Base-by-base conservation (phyloP, 2,888 invertebrate species). In the Dryobota labecula region DNA sequence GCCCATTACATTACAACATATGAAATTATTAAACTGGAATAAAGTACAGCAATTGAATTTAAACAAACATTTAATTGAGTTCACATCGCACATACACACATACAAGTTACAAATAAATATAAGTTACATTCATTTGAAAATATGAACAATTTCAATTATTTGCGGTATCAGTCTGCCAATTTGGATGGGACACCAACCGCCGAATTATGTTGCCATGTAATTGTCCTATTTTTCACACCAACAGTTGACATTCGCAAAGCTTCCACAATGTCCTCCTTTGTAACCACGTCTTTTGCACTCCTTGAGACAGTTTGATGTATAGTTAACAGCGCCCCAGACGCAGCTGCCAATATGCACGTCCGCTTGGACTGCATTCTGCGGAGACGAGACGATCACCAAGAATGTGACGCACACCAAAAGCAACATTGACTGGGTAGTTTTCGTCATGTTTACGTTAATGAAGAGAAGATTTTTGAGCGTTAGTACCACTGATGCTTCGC, bases 241-340 rank as follows among this genome's bases (percentile, higher is more conserved):
- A 76, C 76, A 78, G n/a, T 78, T 78, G 18, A 80, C 80, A 51
- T 84, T 84, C 1, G 80, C 78, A 54, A 85, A 83, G 70, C 85
- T 85, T 13, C 84, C 87, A 38, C 87, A 87, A 24, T 88, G 87
- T 0, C 87, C 87, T 8, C 87, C 88, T n/a, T 67, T 76, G 76
- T 75, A 76, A 0, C 84, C 84, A 11, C 86, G 82, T 7, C 88
- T 57, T 58, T 84, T 83, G 78, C 88, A 88, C 62, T 88, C 88
- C 0, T 43, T 36, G 41, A 87, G 86, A 66, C 89, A 89, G 64
- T 89, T 64, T 0, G 89, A 88, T 0, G 84, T 86, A 70, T 89
- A 89, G 80, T 88, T 41, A 0, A 87, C 87, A 5, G 78, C 88
- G 0, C 89, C 89, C 87, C 87, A 88, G 0, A 89, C 89, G 51